Percentiles rank a stretch among this genome's conserved stretches.
These are phyloP conservation scores for Euproctis similis DNA, from an alignment of 2,888 invertebrate genomes.

Conservation along the genomic window DNA sequence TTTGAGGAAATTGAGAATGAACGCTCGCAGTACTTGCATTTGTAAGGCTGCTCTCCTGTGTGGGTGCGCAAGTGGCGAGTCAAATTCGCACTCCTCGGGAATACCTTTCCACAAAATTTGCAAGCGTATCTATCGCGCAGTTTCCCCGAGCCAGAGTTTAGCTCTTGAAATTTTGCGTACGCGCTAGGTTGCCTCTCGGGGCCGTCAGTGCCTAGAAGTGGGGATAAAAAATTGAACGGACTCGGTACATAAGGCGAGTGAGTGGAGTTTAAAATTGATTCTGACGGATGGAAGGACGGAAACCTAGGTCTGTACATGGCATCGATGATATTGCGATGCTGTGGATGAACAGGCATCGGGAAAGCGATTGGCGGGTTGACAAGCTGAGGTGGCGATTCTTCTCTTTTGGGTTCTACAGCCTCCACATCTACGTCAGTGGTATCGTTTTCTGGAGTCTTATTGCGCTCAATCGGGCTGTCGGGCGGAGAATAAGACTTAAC, in stretches of 20 bases:
- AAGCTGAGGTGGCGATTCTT: conserved; percentile 53
- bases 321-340: conserved; percentile 82
- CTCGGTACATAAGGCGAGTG: conserved; percentile 79
- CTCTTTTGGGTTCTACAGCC: conserved; percentile 63
- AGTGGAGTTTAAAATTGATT: conserved; percentile 77
- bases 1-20: conserved; percentile 99
- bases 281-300: conserved; percentile 69
- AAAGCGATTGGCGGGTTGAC: conserved; percentile 81
- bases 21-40: conserved; percentile 98
- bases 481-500: conserved; percentile 66
- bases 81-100: conserved; percentile 97
- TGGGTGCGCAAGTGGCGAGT: conserved; percentile 98
- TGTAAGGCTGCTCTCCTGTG: conserved; percentile 98
- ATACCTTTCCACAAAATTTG: conserved; percentile 97
- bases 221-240: conserved; percentile 86
- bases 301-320: conserved; percentile 82
- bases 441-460: conserved; percentile 66
- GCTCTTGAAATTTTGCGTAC: conserved; percentile 84
- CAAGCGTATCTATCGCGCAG: conserved; percentile 95
- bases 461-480: conserved; percentile 54
- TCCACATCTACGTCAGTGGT: conserved; percentile 75
- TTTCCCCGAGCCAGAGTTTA: conserved; percentile 78
- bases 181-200: conserved; percentile 75
- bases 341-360: conserved; percentile 89
- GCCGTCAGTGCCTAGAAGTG: conserved; percentile 80